Evolutionary conservation across 2,888 invertebrate species (phyloP).

Genomic region (Drosophila cognata): DNA sequence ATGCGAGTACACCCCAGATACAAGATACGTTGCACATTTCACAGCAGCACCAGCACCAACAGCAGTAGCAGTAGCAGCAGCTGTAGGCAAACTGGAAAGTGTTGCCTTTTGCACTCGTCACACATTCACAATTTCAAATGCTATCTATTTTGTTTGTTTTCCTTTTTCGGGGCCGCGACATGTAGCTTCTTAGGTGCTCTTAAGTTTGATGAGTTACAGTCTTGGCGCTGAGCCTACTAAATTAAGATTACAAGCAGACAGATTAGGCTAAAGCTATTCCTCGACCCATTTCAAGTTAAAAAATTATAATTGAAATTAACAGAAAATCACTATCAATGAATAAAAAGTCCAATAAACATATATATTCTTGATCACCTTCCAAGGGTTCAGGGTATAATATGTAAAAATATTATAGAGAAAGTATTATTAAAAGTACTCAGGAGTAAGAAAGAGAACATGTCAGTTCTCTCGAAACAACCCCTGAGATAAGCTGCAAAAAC

Average conservation of each 20-base stretch:
- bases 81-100: conserved; percentile 73
- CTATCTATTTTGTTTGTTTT: conserved; percentile 7
- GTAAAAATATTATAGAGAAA: background rate
- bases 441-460: background rate
- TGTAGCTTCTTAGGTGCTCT: conserved; percentile 8
- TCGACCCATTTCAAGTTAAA: background rate
- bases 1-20: conserved; percentile 20
- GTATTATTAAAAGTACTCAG: background rate
- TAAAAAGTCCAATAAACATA: background rate
- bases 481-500: background rate
- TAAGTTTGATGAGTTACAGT: conserved; percentile 5
- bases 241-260: conserved; percentile 8
- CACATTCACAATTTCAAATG: conserved; percentile 21
- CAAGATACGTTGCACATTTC: conserved; percentile 41
- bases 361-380: too few relatives aligned
- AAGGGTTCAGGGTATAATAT: too few relatives aligned
- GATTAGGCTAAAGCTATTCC: background rate
- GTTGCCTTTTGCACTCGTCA: conserved; percentile 45
- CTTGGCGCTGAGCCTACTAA: conserved; percentile 1
- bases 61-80: conserved; percentile 42
- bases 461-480: background rate
- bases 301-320: background rate
- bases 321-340: background rate
- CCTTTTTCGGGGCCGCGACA: background rate
- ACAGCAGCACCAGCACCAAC: conserved; percentile 40